These are phyloP conservation scores for Crossaster papposus DNA, from an alignment of 53 echinoderm and acorn worm species.

Conservation along the genomic window DNA sequence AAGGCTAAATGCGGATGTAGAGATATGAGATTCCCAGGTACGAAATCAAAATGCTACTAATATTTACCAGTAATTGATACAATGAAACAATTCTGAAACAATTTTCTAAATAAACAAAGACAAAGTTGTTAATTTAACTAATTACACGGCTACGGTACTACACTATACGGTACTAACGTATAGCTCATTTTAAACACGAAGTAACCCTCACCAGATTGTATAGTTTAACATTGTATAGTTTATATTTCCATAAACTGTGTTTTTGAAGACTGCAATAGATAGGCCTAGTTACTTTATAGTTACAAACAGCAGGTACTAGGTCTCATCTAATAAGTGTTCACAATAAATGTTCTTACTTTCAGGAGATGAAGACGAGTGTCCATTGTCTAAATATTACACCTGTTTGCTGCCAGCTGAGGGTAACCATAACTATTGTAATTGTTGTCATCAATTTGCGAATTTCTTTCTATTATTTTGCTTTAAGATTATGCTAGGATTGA, in stretches of 20 bases:
- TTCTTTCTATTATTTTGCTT: background rate
- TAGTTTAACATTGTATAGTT: no score
- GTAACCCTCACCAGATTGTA: no score
- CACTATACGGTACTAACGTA: background rate
- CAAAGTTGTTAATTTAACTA: no score
- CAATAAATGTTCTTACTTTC: background rate
- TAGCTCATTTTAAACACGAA: background rate
- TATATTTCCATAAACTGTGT: no score
- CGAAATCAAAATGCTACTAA: background rate
- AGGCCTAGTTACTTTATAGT: no score
- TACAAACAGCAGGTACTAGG: no score
- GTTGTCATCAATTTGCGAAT: background rate
- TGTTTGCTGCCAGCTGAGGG: slow-evolving; percentile 29
- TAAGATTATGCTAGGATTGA: background rate
- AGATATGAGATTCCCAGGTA: slow-evolving; percentile 70
- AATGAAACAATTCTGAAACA: no score
- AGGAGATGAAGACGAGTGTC: slow-evolving; percentile 24
- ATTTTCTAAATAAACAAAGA: no score
- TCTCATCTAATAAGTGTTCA: no score
- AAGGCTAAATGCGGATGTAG: slow-evolving; percentile 64
- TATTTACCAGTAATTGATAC: no score
- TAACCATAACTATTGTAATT: background rate
- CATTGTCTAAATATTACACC: slow-evolving; percentile 18
- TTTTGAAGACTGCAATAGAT: no score
- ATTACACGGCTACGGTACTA: no score